These are phyloP conservation scores for Pyrrhosoma nymphula DNA, from an alignment of 2,888 invertebrate genomes.

Conservation along the genomic window DNA sequence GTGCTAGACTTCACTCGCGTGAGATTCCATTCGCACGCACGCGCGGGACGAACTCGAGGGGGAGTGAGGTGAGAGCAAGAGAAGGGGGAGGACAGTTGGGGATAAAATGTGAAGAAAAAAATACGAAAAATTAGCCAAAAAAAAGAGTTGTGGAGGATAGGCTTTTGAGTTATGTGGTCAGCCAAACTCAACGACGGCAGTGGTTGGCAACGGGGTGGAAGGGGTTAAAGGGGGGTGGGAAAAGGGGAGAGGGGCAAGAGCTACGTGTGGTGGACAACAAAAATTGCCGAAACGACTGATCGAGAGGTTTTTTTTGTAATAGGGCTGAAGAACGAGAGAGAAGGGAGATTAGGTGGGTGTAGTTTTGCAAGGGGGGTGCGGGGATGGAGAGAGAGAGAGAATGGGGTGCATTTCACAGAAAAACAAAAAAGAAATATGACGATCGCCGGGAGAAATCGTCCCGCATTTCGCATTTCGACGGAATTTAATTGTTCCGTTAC, in stretches of 20 bases:
- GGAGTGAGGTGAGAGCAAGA: neutral
- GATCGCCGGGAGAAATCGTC: neutral
- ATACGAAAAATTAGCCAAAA: neutral
- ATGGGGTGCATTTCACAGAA: neutral
- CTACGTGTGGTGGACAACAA: neutral
- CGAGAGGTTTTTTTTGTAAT: neutral
- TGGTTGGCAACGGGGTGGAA: neutral
- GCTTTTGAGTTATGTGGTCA: constrained; percentile 22
- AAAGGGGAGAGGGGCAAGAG: no score
- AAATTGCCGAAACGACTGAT: constrained; percentile 26
- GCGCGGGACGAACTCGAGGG: neutral
- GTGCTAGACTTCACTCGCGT: neutral
- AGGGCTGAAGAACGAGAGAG: no score
- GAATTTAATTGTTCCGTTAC: constrained; percentile 10
- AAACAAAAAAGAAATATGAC: neutral
- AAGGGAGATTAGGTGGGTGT: no score
- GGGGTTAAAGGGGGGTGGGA: no score
- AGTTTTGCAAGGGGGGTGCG: neutral
- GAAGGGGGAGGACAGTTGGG: neutral
- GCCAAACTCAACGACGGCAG: neutral
- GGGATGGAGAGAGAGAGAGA: neutral
- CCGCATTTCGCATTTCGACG: constrained; percentile 16
- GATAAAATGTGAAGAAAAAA: neutral
- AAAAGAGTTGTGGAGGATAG: constrained; percentile 6
- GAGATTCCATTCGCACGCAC: neutral